Conservation (phyloP, 1,140 invertebrate species). For the Eciton burchellii region DNA sequence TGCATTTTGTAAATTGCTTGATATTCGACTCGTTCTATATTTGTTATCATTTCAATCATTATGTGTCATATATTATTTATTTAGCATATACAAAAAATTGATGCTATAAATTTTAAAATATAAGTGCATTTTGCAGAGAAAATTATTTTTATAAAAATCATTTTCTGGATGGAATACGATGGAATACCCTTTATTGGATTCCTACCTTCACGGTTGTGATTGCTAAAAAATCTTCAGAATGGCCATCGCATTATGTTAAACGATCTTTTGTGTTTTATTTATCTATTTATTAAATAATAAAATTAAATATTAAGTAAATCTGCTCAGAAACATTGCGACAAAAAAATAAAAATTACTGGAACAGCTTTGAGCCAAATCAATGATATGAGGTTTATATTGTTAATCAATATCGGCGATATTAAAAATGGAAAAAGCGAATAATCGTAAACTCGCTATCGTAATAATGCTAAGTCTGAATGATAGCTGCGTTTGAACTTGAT, state of each 20-base stretch:
- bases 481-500: constrained; percentile 34
- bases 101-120: neutral
- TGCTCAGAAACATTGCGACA: neutral
- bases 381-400: neutral
- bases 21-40: neutral
- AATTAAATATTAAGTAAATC: too few species aligned
- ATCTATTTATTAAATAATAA: too few species aligned
- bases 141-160: neutral
- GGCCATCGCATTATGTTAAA: neutral
- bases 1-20: neutral
- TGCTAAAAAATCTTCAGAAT: neutral
- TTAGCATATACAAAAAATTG: neutral
- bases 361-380: neutral
- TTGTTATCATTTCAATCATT: neutral
- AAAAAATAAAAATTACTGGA: neutral
- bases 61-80: neutral
- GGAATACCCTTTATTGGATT: neutral
- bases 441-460: constrained; percentile 35
- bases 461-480: neutral
- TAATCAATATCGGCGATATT: constrained; percentile 32
- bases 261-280: neutral
- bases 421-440: constrained; percentile 21
- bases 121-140: neutral
- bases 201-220: neutral
- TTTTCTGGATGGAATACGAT: neutral